Conservation (phyloP, 2,797 vertebrate species). For the Artibeus jamaicensis region DNA sequence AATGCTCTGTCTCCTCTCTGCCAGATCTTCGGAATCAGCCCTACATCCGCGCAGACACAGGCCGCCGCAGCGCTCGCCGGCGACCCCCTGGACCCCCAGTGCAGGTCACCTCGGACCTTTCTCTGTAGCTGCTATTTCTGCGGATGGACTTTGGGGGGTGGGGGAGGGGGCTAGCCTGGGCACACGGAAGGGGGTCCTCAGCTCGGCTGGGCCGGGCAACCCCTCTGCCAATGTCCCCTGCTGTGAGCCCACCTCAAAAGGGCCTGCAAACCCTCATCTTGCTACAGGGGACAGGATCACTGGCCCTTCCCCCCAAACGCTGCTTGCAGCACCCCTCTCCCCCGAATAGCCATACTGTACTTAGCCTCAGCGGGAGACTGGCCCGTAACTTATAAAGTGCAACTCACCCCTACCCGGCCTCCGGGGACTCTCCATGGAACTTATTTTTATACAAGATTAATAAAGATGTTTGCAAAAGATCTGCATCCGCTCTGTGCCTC, state of each 20-base stretch:
- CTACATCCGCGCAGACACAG: slow-evolving; percentile 89
- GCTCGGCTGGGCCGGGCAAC: slow-evolving; percentile 51
- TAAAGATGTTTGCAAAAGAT: slow-evolving; percentile 75
- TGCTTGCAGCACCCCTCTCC: background rate
- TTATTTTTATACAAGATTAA: slow-evolving; percentile 77
- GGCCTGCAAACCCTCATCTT: background rate
- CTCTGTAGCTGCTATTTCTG: slow-evolving; percentile 82
- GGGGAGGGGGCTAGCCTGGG: background rate
- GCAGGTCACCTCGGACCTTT: slow-evolving; percentile 90
- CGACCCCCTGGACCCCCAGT: slow-evolving; percentile 86
- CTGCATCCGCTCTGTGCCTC: background rate
- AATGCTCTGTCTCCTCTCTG: background rate
- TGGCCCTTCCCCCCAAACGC: background rate
- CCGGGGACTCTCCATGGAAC: slow-evolving; percentile 42
- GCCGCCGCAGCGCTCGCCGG: slow-evolving; percentile 89
- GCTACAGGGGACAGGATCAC: background rate
- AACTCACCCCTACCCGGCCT: background rate
- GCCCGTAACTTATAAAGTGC: slow-evolving; percentile 65
- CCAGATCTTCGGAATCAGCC: slow-evolving; percentile 94
- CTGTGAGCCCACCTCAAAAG: background rate
- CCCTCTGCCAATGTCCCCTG: background rate
- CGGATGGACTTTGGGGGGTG: slow-evolving; percentile 1
- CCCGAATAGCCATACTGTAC: slow-evolving; percentile 58
- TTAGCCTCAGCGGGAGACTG: slow-evolving; percentile 53
- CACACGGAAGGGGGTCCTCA: slow-evolving; percentile 29